Percentiles rank a stretch among this genome's conserved stretches.
phyloP scores from a whole-genome alignment of 2,797 vertebrate species.

The Geotrypetes seraphini region DNA sequence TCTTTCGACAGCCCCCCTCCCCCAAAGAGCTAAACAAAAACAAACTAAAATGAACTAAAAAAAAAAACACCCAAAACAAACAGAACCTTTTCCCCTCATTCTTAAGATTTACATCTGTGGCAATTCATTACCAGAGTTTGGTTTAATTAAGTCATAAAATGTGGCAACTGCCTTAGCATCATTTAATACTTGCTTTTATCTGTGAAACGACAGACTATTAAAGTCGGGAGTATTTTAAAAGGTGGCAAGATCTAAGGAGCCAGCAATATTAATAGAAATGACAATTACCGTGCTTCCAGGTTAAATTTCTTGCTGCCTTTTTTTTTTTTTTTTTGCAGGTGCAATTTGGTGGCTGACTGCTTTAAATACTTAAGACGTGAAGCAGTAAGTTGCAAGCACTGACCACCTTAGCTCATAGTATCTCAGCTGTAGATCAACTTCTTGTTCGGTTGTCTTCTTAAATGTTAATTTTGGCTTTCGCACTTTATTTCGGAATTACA shows the following conservation, averaged over 20 bases:
- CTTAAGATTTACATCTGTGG: slow-evolving; percentile 19
- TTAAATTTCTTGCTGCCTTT: too few relatives aligned
- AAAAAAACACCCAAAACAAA: slow-evolving; percentile 3
- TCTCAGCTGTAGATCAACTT: too few relatives aligned
- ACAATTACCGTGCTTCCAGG: too few relatives aligned
- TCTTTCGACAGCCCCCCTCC: too few relatives aligned
- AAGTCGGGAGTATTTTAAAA: not conserved
- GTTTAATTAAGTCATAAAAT: slow-evolving; percentile 36
- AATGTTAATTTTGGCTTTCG: slow-evolving; percentile 5
- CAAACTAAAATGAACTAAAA: slow-evolving; percentile 23
- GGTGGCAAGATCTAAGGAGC: not conserved
- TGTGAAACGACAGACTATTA: slow-evolving; percentile 9
- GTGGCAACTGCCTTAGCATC: slow-evolving; percentile 7
- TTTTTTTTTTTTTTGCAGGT: not conserved
- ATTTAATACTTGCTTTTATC: slow-evolving; percentile 7
- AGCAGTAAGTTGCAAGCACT: rapidly evolving
- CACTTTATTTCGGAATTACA: slow-evolving; percentile 4
- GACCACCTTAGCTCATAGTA: slow-evolving; percentile 7
- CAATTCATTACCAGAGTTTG: slow-evolving; percentile 23
- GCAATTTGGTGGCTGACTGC: not conserved
- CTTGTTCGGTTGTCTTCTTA: slow-evolving; percentile 7
- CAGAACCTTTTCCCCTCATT: not conserved
- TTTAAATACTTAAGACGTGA: slow-evolving; percentile 1
- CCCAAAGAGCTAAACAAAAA: too few relatives aligned
- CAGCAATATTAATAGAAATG: too few relatives aligned